A percentile compares a stretch with the other conserved stretches of the same genome.
These are phyloP conservation scores for Heliornis fulica DNA, from an alignment of 2,113 vertebrate genomes.

Conservation along the genomic window DNA sequence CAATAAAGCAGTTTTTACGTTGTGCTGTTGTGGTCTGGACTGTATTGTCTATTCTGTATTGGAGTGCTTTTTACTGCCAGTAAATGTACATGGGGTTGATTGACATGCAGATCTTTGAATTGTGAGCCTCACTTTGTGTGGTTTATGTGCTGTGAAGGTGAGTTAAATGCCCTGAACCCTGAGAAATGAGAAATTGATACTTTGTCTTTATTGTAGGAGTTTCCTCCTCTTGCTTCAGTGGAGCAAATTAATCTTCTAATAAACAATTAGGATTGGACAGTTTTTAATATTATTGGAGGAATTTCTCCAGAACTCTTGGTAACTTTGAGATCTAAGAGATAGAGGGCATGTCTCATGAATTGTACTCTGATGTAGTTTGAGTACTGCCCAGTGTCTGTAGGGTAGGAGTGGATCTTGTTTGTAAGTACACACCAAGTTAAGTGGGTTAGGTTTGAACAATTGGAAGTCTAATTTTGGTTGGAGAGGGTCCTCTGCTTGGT, in stretches of 20 bases:
- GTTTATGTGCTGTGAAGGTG: neutral
- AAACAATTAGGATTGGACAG: neutral
- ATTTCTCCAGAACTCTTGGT: neutral
- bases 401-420: neutral
- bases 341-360: neutral
- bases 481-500: neutral
- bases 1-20: conserved; percentile 82
- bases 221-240: neutral
- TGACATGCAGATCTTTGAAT: neutral
- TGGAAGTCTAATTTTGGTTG: neutral
- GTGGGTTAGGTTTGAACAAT: neutral
- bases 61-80: neutral
- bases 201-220: neutral
- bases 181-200: neutral
- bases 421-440: neutral
- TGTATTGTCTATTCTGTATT: neutral
- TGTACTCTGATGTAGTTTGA: neutral
- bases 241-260: neutral
- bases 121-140: neutral
- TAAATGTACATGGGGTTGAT: neutral
- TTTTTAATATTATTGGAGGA: neutral
- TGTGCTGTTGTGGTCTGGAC: neutral
- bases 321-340: neutral
- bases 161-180: neutral
- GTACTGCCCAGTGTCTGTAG: neutral